Evolutionary conservation across 2,113 vertebrate species (phyloP), one percentile per base, ranked within the genome.

Genomic region (Perca flavescens): DNA sequence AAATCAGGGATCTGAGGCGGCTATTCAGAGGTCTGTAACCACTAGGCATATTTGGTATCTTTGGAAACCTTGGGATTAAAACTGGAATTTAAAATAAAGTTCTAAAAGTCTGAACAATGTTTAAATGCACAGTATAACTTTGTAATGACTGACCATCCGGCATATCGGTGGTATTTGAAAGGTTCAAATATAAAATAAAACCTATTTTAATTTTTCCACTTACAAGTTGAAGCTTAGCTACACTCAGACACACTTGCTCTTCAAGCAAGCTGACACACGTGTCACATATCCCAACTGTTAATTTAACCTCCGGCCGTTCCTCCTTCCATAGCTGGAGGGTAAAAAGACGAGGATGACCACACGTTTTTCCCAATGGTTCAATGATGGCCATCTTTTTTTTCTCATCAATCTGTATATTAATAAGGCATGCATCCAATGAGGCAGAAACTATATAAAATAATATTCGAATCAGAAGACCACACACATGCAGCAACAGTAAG

Each of bases 401-500:
- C 19, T 12, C 58, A 75, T 52, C 31, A 31, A 72, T 65, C 56
- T 34, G 56, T 19, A n/a, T 6, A 2, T 2, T 36, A 53, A 70
- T 53, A 49, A 22, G 28, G 46, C 46, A 49, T 40, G 25, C 6
- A 2, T 61, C 16, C 40, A 14, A 71, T 53, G 52, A 53, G 60
- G 80, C 34, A 57, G 52, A 54, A 43, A 31, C 3, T 6, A 15
- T n/a, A 46, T 62, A 25, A 83, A 77, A 77, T 76, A 77, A 60
- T 66, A 53, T 47, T 72, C 0, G 13, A 81, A 79, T 85, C 49
- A 49, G 65, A 62, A 14, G 61, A 66, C 43, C 40, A 34, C 79
- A 77, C 82, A 53, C 72, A n/a, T 40, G 3, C 21, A 25, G 25
- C 80, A 77, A 5, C 84, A 36, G 66, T 63, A 64, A 77, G 74